Conservation (phyloP, 2,113 vertebrate genomes). For the Tetrax tetrax region DNA sequence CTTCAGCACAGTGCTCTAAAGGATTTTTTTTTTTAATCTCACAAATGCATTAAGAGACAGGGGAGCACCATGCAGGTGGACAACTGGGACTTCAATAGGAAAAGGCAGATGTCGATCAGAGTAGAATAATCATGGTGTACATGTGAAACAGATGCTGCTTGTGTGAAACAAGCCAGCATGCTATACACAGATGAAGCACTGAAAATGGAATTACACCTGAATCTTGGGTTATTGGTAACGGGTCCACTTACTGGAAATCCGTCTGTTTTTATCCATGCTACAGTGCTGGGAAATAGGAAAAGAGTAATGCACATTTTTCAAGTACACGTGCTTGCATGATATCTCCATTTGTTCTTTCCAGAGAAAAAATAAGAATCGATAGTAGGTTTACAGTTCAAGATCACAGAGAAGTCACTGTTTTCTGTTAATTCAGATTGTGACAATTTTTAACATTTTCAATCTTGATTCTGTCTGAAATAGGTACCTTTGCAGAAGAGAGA, state of each 20-base stretch:
- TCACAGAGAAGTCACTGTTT: background rate
- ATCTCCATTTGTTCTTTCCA: background rate
- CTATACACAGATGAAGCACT: conserved; percentile 64
- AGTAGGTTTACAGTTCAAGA: background rate
- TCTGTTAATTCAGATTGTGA: background rate
- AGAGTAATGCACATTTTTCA: background rate
- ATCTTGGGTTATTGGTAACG: conserved; percentile 50
- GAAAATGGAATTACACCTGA: conserved; percentile 64
- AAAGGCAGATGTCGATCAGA: conserved; percentile 69
- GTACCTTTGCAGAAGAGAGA: background rate
- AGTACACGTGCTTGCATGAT: background rate
- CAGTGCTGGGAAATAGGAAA: background rate
- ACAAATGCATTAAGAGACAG: conserved; percentile 27
- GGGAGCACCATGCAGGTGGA: conserved; percentile 16
- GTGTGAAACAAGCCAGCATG: conserved; percentile 63
- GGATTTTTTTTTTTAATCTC: conserved; percentile 33
- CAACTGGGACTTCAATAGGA: conserved; percentile 50
- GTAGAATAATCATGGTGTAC: conserved; percentile 41
- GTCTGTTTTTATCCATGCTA: background rate
- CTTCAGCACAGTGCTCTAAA: background rate
- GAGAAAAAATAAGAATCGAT: background rate
- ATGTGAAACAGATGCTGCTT: conserved; percentile 63
- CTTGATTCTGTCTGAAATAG: conserved; percentile 6
- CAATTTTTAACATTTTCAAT: background rate
- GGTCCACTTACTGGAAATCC: conserved; percentile 1